Evolutionary conservation across 2,888 invertebrate genomes (phyloP), one percentile per base, ranked within the genome.

Genomic region (Cheilosia pagana): DNA sequence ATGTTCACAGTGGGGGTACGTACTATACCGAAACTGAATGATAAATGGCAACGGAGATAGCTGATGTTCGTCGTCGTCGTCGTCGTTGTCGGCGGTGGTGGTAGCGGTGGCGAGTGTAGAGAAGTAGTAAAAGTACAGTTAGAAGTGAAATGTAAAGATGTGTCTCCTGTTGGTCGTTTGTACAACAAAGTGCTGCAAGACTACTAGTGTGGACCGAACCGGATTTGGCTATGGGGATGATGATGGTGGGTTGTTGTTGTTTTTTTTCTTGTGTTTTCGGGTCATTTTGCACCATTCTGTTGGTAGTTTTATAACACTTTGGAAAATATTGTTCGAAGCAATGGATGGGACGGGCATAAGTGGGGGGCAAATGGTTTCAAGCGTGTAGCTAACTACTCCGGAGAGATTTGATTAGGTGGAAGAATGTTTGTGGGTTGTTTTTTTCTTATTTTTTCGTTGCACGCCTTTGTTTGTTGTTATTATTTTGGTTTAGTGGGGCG

Each of bases 131-230:
- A 85, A 85, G 85, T 81, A 85, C 81, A 67, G 75, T 76, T 81
- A 81, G 81, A 81, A 81, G 81, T 85, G 76, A 85, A 85, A 81
- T 81, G 85, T 85, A 76, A 85, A 85, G 85, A 85, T 85, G 85
- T 85, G 85, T 85, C 85, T 85, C 85, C 85, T 81, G 85, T 81
- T 85, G 85, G 85, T 85, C 85, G 85, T 85, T 85, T 85, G 75
- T 68, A 70, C 83, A 83, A 74, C 78, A 83, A 83, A 78, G 78
- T 83, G 74, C 60, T 68, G 62, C 53, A 77, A 55, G 78, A 78
- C 70, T 78, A 62, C 23, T 35, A 57, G 25, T 60, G 55, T 57
- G 41, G 48, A 57, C 48, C 63, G 63, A n/a, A 16, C 25, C 50
- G 45, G 50, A 53, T 55, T 23, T 21, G 53, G 45, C n/a, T n/a